phyloP scores from a whole-genome alignment of 2,113 vertebrate species.

The Grantiella picta region DNA sequence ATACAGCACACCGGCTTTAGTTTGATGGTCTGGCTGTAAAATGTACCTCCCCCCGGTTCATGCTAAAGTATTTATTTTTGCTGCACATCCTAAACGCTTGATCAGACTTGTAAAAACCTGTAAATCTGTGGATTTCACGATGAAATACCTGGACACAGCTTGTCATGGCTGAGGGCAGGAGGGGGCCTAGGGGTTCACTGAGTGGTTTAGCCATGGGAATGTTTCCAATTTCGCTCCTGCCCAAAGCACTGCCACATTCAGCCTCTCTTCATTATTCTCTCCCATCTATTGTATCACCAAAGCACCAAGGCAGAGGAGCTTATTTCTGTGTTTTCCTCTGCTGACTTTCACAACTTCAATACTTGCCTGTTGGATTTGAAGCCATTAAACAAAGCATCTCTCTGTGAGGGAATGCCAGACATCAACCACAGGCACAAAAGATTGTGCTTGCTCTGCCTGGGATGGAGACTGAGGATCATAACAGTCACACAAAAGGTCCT shows the following conservation, averaged over 20 bases:
- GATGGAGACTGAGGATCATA: not conserved
- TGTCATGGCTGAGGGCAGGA: not conserved
- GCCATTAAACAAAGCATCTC: not conserved
- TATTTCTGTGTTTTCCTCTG: not conserved
- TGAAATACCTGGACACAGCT: not conserved
- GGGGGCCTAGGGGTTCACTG: not conserved
- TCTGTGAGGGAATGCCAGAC: not conserved
- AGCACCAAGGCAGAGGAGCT: not conserved
- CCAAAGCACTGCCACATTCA: not conserved
- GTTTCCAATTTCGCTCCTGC: not conserved
- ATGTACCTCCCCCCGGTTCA: not conserved
- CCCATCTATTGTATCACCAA: not conserved
- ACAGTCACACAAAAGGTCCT: not conserved
- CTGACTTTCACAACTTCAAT: slow-evolving; percentile 11
- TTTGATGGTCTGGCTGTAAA: not conserved
- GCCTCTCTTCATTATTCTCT: not conserved
- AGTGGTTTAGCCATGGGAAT: not conserved
- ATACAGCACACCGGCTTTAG: not conserved
- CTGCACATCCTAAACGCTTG: not conserved
- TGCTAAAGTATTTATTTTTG: not conserved
- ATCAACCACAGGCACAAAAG: not conserved
- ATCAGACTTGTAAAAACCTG: not conserved
- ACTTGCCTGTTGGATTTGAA: not conserved
- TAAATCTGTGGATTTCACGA: not conserved
- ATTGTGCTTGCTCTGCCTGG: not conserved